Percentiles rank a stretch among this genome's conserved stretches.
Conservation (phyloP, 2,888 invertebrate genomes). For the Selenia dentaria region DNA sequence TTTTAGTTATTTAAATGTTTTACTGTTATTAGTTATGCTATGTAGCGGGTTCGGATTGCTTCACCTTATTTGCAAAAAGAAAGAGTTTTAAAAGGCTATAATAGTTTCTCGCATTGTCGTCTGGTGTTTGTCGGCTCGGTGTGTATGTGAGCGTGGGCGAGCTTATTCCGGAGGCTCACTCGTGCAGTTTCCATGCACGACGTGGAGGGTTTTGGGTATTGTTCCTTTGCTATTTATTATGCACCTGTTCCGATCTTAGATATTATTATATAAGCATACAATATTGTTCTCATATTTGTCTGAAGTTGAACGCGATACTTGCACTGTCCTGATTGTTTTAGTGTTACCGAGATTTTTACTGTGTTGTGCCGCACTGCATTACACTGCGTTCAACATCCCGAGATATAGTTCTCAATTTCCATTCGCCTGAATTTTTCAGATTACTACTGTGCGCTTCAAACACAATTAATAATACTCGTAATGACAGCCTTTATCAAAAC, state of each 20-base stretch:
- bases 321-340: no score
- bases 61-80: conserved; percentile 32
- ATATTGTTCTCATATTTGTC: no score
- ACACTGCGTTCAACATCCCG: no score
- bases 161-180: conserved; percentile 11
- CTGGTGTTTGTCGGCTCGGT: conserved; percentile 22
- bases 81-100: conserved; percentile 26
- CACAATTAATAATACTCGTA: no score
- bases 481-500: no score
- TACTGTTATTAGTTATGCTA: conserved; percentile 47
- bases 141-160: conserved; percentile 8
- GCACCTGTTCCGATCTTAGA: not conserved
- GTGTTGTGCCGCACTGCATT: no score
- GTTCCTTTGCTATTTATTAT: not conserved
- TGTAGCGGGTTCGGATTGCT: conserved; percentile 23
- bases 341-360: no score
- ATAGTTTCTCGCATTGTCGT: conserved; percentile 27
- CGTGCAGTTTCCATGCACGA: conserved; percentile 19
- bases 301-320: no score
- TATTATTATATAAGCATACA: no score
- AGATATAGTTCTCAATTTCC: no score
- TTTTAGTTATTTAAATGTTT: conserved; percentile 59
- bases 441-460: no score
- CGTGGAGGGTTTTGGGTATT: conserved; percentile 5
- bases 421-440: no score